These are phyloP conservation scores for Anas flavirostris DNA, from an alignment of 2,797 vertebrate genomes.

Conservation along the genomic window DNA sequence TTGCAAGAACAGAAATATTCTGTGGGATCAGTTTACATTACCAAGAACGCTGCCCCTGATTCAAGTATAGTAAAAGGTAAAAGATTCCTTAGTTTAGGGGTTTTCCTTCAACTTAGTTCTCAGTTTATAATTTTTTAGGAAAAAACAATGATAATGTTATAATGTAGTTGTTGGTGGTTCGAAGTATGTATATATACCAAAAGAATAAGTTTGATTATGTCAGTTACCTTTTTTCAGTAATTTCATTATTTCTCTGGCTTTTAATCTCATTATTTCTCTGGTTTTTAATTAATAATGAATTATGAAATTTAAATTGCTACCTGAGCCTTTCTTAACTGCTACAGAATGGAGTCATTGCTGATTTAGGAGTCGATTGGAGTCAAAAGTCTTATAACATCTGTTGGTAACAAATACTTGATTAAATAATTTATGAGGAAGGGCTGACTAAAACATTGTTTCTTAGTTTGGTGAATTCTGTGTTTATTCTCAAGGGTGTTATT, in stretches of 20 bases:
- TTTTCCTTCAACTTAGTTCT: neutral
- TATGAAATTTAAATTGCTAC: neutral
- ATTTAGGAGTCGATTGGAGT: neutral
- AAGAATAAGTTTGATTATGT: neutral
- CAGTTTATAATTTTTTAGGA: neutral
- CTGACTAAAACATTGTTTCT: neutral
- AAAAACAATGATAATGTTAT: neutral
- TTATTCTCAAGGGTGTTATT: neutral
- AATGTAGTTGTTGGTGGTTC: neutral
- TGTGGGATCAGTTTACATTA: conserved; percentile 38
- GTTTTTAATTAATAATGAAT: neutral
- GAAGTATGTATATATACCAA: neutral
- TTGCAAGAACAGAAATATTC: conserved; percentile 69
- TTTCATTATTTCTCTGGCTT: neutral
- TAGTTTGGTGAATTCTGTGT: neutral
- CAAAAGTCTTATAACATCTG: neutral
- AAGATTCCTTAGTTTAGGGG: neutral
- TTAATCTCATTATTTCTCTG: neutral
- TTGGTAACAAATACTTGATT: neutral
- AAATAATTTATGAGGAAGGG: neutral
- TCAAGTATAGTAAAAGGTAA: conserved; percentile 72
- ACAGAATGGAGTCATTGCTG: neutral
- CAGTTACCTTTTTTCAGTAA: neutral
- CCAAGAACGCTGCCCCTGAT: conserved; percentile 62
- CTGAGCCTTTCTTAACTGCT: neutral